Evolutionary conservation across 2,888 invertebrate species (phyloP), one percentile per base, ranked within the genome.

Genomic region (Desoria tigrina): DNA sequence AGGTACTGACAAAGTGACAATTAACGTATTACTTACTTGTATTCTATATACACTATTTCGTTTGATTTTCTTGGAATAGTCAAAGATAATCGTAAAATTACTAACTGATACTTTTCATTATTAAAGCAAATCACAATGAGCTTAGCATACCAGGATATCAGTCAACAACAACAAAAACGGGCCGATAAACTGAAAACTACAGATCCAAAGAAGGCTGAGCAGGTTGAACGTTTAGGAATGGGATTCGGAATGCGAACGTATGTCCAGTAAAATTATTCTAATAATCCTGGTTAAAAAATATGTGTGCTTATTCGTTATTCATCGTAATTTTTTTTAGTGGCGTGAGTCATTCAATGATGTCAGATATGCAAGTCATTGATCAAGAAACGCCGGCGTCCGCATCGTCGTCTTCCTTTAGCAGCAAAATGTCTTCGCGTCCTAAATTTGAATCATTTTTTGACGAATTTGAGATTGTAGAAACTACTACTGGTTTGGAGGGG

Each of bases 221-320:
- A 94, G 81, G 84, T 90, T 77, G 96, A 97, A 81, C 85, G 98
- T 57, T 86, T 98, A 54, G 98, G 97, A 77, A 96, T 97, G 92
- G 95, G 92, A 66, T 87, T 88, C 77, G 84, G 83, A 51, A 78
- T 82, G 42, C 81, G 83, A 78, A 79, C 82, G 86, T 85, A 79
- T 79, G 79, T 74, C 26, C 14, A 11, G n/a, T n/a, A n/a, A n/a
- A n/a, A n/a, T n/a, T n/a, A n/a, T n/a, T n/a, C n/a, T n/a, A n/a
- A 42, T 50, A 59, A 21, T 37, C 57, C 11, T 24, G 21, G 7
- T 51, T 49, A 54, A 49, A 55, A 27, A 37, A 37, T n/a, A n/a
- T n/a, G n/a, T n/a, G n/a, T n/a, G n/a, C n/a, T 26, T 21, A 24
- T 2, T 18, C n/a, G 18, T 24, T 64, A 28, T 28, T 66, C 39